phyloP scores from a whole-genome alignment of 2,888 invertebrate genomes.

The Hirtodrosophila duncani region DNA sequence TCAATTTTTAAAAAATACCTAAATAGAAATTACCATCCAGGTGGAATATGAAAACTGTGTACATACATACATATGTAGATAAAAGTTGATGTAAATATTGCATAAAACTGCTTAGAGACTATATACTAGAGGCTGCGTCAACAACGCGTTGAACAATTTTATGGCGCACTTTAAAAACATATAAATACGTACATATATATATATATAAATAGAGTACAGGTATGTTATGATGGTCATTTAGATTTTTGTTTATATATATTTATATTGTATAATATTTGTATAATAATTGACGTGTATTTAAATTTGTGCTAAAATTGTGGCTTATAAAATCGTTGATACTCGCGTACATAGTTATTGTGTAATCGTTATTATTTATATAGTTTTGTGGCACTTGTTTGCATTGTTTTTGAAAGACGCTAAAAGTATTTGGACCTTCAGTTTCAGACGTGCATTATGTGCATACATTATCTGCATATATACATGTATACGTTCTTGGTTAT shows the following conservation, averaged over 20 bases:
- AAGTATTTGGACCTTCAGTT: constrained; percentile 11
- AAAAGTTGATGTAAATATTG: too few relatives aligned
- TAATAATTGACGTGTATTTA: constrained; percentile 47
- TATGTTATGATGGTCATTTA: too few relatives aligned
- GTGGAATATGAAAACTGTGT: too few relatives aligned
- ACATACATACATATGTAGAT: too few relatives aligned
- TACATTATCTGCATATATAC: constrained; percentile 9
- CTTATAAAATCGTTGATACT: constrained; percentile 19
- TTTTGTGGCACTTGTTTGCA: constrained; percentile 69
- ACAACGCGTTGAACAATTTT: too few relatives aligned
- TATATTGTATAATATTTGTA: too few relatives aligned
- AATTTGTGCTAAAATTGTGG: constrained; percentile 29
- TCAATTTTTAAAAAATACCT: constrained; percentile 30
- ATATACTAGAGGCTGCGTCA: too few relatives aligned
- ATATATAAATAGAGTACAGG: too few relatives aligned
- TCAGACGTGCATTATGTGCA: neutral
- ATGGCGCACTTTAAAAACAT: too few relatives aligned
- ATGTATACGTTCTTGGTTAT: constrained; percentile 8
- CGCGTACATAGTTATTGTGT: constrained; percentile 9
- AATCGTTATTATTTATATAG: constrained; percentile 20
- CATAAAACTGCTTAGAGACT: too few relatives aligned
- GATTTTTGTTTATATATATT: too few relatives aligned
- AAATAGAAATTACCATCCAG: constrained; percentile 3
- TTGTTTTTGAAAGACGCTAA: constrained; percentile 49
- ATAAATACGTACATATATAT: constrained; percentile 39